A percentile compares a stretch with the other conserved stretches of the same genome.
phyloP scores from a whole-genome alignment of 2,888 invertebrate species.

The Eustalomyia histrio region DNA sequence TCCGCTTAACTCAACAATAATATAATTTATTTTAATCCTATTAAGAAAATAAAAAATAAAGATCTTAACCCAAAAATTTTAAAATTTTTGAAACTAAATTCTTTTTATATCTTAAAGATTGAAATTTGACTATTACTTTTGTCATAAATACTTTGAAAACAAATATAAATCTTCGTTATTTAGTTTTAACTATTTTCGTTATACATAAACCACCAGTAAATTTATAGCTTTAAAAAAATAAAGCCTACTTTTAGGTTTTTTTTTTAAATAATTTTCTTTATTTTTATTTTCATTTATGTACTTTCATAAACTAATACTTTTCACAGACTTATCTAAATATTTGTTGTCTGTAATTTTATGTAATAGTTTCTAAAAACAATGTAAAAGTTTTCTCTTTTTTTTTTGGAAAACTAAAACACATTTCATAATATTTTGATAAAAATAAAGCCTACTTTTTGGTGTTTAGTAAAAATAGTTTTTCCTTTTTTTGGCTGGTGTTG shows the following conservation, averaged over 20 bases:
- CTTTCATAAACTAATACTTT: background rate
- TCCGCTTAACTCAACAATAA: background rate
- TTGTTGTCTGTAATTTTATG: background rate
- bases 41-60: no score
- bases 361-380: background rate
- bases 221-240: background rate
- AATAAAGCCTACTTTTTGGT: conserved; percentile 13
- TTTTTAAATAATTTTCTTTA: background rate
- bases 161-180: no score
- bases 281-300: no score
- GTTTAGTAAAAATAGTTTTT: background rate
- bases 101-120: no score
- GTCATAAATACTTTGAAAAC: no score
- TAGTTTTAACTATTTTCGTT: background rate
- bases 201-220: background rate
- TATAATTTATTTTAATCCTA: no score
- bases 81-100: no score
- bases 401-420: background rate
- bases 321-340: background rate
- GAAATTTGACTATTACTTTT: no score
- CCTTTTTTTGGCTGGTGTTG: background rate
- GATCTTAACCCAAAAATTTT: no score
- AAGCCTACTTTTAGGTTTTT: conserved; percentile 15
- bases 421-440: background rate
- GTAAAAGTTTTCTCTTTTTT: no score